Conservation (phyloP, 2,888 invertebrate species). For the Timema cristinae region DNA sequence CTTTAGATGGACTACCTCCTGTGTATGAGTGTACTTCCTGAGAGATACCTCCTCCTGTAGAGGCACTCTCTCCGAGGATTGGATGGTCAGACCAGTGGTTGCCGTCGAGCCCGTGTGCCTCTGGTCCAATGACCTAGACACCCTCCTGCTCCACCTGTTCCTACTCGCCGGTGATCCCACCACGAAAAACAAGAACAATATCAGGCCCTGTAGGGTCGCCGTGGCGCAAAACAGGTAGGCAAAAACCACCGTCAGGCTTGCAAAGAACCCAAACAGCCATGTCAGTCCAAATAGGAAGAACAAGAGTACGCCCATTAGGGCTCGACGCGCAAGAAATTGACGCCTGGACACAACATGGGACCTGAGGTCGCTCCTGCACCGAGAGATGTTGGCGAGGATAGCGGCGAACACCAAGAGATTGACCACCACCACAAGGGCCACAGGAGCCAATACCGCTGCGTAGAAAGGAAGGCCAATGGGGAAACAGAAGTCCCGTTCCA, state of each 20-base stretch:
- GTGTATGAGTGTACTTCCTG: no score
- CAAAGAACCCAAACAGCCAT: constrained; percentile 59
- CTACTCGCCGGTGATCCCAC: constrained; percentile 34
- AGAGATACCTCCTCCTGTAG: no score
- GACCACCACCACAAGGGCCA: constrained; percentile 49
- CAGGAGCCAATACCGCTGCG: constrained; percentile 52
- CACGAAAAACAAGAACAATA: constrained; percentile 58
- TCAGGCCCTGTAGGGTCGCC: constrained; percentile 58
- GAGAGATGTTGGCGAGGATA: constrained; percentile 53
- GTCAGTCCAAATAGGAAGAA: constrained; percentile 59
- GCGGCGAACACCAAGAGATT: constrained; percentile 54
- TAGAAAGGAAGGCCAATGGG: constrained; percentile 52
- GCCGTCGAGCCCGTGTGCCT: no score
- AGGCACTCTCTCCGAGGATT: no score
- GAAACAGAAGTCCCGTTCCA: constrained; percentile 47
- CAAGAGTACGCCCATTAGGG: constrained; percentile 54
- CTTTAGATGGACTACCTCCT: no score
- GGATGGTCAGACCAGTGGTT: no score
- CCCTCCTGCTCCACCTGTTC: no score
- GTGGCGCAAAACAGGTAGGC: constrained; percentile 60
- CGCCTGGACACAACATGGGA: constrained; percentile 28
- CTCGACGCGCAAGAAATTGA: constrained; percentile 44
- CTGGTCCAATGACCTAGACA: no score
- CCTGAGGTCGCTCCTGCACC: constrained; percentile 46
- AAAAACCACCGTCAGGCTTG: constrained; percentile 51